A percentile compares a stretch with the other conserved stretches of the same genome.
Evolutionary conservation across 2,888 invertebrate species (phyloP).

Genomic region (Agrochola lychnidis): DNA sequence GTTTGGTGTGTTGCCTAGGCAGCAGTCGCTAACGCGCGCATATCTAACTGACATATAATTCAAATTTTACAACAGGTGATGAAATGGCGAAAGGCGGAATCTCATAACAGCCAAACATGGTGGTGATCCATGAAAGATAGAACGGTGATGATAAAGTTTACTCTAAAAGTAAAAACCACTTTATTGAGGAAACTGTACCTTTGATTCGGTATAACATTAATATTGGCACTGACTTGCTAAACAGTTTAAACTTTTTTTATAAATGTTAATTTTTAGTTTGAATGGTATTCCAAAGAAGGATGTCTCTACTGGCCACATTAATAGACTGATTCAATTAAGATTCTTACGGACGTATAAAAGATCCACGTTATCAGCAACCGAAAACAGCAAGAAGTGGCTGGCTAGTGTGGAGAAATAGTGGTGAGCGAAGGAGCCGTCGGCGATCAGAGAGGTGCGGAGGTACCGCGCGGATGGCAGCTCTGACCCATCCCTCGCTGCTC

Average conservation of each 20-base stretch:
- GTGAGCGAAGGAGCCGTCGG: slow-evolving; percentile 67
- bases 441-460: slow-evolving; percentile 69
- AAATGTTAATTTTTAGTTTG: no score
- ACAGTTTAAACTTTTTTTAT: neutral
- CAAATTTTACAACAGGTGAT: no score
- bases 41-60: slow-evolving; percentile 60
- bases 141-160: neutral
- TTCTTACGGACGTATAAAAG: slow-evolving; percentile 66
- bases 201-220: neutral
- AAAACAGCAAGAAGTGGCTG: slow-evolving; percentile 61
- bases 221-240: neutral
- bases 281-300: no score
- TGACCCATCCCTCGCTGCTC: slow-evolving; percentile 70
- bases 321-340: neutral
- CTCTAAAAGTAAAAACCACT: neutral
- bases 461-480: slow-evolving; percentile 71
- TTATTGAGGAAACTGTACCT: neutral
- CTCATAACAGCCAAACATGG: neutral
- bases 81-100: neutral
- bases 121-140: neutral
- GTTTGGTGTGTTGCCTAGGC: slow-evolving; percentile 69
- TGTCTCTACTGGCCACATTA: neutral
- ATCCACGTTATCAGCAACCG: slow-evolving; percentile 67
- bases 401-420: slow-evolving; percentile 69
- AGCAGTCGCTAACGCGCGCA: slow-evolving; percentile 65